Base-by-base conservation (phyloP, 2,113 vertebrate genomes). In the Pomatostomus ruficeps region DNA sequence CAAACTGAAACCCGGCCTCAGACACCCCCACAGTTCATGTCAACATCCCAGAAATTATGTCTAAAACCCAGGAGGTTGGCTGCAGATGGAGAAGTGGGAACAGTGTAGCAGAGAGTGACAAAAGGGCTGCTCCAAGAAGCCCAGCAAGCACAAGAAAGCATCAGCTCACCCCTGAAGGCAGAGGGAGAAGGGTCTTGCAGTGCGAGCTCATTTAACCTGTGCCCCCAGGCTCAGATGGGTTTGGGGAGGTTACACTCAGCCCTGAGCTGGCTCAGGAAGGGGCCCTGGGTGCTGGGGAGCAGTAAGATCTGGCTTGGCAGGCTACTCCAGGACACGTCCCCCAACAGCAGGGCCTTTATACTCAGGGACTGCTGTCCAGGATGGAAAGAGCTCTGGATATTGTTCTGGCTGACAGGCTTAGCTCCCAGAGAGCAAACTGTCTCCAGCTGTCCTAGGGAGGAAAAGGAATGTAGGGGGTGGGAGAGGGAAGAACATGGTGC, bases 341-440 rank as follows among this genome's bases (percentile, higher is more conserved):
- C 46, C 58, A 46, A 77, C 40, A 57, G 46, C 24, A 4, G 4
- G 61, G 57, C 36, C 91, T 91, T 78, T 93, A 62, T 81, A 89
- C 54, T 19, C 11, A 2, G 26, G 23, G 46, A 83, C 55, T 7
- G 4, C 31, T 75, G 52, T 63, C 75, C 12, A 4, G 62, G 54
- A 90, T 20, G 26, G 26, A 89, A 51, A 63, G 46, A 26, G 45
- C n/a, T 95, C 80, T 87, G 79, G 85, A 83, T 88, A 89, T 54
- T 93, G 78, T 92, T 82, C 79, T 9, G 7, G 62, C 77, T 93
- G 91, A 82, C 89, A 88, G 59, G 51, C 57, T 81, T 36, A 1
- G 48, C 36, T 90, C 59, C 19, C 5, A 7, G 43, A 81, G 35
- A 79, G 14, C 68, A 92, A 95, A 89, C 31, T 45, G 22, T 81